A percentile compares a stretch with the other conserved stretches of the same genome.
Conservation (phyloP, 2,113 vertebrate species). For the Colossoma macropomum region DNA sequence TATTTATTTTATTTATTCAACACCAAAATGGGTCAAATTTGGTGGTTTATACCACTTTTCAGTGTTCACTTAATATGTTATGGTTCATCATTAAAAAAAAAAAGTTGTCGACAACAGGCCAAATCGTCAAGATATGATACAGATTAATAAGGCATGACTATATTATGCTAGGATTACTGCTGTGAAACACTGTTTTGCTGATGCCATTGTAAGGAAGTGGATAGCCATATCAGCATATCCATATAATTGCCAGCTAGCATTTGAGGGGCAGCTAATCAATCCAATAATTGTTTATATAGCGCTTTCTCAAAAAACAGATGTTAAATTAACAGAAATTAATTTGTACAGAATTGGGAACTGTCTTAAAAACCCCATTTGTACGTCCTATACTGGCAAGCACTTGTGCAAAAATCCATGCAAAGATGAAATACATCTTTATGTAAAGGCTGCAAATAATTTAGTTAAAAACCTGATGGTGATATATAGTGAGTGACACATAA, state of each 20-base stretch:
- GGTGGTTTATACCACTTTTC: neutral
- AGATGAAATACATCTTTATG: neutral
- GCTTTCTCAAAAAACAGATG: no score
- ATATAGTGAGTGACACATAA: neutral
- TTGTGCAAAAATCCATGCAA: neutral
- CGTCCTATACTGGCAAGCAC: no score
- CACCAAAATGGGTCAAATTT: no score
- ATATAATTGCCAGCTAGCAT: neutral
- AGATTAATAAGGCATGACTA: neutral
- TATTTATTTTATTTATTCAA: no score
- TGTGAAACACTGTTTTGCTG: neutral
- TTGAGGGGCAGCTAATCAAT: neutral
- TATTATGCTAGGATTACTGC: neutral
- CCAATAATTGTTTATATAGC: neutral
- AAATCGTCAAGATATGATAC: neutral
- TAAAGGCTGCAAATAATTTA: neutral
- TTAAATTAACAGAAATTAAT: no score
- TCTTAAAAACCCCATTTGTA: no score
- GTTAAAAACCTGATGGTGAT: neutral
- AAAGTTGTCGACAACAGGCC: neutral
- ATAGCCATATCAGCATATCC: slow-evolving; percentile 11
- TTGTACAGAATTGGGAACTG: no score
- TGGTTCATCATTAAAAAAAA: neutral
- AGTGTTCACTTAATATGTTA: neutral
- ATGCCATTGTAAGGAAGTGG: neutral